Evolutionary conservation across 2,113 vertebrate genomes (phyloP).

Genomic region (Microtus montanus): DNA sequence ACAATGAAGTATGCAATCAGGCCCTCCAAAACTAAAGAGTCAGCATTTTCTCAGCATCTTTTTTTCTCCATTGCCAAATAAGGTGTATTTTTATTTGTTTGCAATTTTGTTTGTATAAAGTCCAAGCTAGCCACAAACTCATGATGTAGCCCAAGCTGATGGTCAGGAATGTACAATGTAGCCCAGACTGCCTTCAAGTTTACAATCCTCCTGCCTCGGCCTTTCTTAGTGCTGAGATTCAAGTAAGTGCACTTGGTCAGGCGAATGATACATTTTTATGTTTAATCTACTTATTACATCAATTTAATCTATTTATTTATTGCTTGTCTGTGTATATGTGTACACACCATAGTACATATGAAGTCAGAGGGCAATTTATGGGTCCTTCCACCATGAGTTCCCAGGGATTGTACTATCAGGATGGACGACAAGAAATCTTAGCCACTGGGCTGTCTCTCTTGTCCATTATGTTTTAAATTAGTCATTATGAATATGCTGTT

Average conservation of each 20-base stretch:
- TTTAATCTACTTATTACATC: too few species aligned
- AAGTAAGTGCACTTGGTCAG: background rate
- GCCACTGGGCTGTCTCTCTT: background rate
- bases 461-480: background rate
- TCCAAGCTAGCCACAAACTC: background rate
- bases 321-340: background rate
- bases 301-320: background rate
- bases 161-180: background rate
- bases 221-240: background rate
- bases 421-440: too few species aligned
- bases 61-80: background rate
- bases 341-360: background rate
- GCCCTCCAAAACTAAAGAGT: background rate
- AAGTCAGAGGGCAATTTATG: background rate
- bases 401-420: background rate
- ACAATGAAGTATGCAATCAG: fast-evolving
- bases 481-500: background rate
- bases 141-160: background rate
- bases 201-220: background rate
- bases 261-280: background rate
- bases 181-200: background rate
- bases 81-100: background rate
- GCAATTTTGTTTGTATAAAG: background rate
- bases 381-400: background rate
- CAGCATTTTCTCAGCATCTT: background rate